Base-by-base conservation (phyloP, 2,797 vertebrate genomes). In the Microcaecilia unicolor region DNA sequence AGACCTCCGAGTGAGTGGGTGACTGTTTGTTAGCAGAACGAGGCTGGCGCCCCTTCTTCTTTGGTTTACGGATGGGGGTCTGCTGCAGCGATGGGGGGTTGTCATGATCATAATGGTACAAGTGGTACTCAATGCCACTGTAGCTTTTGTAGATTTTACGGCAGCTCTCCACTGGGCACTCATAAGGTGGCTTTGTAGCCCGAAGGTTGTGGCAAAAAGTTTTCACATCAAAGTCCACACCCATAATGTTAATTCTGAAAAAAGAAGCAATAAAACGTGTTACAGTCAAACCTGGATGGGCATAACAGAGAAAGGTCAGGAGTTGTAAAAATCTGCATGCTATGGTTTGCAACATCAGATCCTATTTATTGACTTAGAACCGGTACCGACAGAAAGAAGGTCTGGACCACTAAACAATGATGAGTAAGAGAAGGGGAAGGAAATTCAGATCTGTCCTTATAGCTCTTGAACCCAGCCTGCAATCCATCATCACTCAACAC, bases 111-210 rank as follows among this genome's bases (percentile, higher is more conserved):
- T 98, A 98, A 72, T 97, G 94, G 74, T 97, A 97, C 4, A 99
- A 86, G 55, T 98, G 96, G 64, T 98, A 98, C 69, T 99, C 96
- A 2, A 99, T 98, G 35, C 96, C 95, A 11, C 96, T 98, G 83
- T 95, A 99, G 74, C 94, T 97, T 74, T 94, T 98, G 73, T 98
- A 98, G 52, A 99, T 93, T 74, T 93, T 97, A 15, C 95, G 90
- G 70, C 96, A 99, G 27, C 82, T 91, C 62, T 93, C 93, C 61
- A 98, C 90, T 0, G 96, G 96, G 28, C 96, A 99, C 73, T 98
- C 92, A 5, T 98, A 98, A 0, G 96, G 96, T 16, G 96, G 95
- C 63, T 99, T 99, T 53, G 93, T 93, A 31, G 96, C 95, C 65
- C 95, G 84, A 37, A 98, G 77, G 49, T 98, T 97, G 77, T 97